Base-by-base conservation (phyloP, 1,140 invertebrate species). In the Anastrepha obliqua region DNA sequence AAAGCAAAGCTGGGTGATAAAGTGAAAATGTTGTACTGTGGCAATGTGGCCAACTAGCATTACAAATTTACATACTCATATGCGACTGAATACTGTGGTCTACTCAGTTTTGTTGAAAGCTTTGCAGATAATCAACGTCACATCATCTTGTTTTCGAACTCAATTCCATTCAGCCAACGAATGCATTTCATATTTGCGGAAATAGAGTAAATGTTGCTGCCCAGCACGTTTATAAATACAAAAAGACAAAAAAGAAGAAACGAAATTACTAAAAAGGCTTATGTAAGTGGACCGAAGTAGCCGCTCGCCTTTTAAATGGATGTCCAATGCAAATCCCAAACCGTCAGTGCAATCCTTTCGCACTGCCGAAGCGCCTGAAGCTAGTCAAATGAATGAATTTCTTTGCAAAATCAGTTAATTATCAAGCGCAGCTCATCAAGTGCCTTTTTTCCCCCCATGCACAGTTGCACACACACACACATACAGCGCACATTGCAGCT, bases 331-430 rank as follows among this genome's bases (percentile, higher is more conserved):
- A 78, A 78, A 55, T 78, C 47, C n/a, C 17, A 9, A 55, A 6
- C n/a, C 47, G n/a, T 81, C 47, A 9, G 47, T 11, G 74, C 9
- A 81, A 81, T 81, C 47, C 74, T 55, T 29, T 51, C 8, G 39
- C 42, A 44, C 11, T 44, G 39, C 39, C 42, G 64, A 17, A 65
- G 64, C 64, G 74, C 74, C 47, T 2, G 74, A 51, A 55, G 74
- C 74, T 2, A 58, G 44, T 51, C 47, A 20, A 81, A 81, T 81
- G 47, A 81, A 55, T 81, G 74, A 55, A 55, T 55, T 81, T 81
- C 74, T 81, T 81, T 81, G n/a, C 74, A 81, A 81, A 55, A 42
- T 17, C 47, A 81, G 74, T 81, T 81, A 81, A 55, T 81, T 81
- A 81, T 81, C 74, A 55, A 81, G n/a, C 47, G n/a, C n/a, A 81